These are phyloP conservation scores for Etia nguti DNA, from an alignment of 2,113 vertebrate genomes.

Conservation along the genomic window DNA sequence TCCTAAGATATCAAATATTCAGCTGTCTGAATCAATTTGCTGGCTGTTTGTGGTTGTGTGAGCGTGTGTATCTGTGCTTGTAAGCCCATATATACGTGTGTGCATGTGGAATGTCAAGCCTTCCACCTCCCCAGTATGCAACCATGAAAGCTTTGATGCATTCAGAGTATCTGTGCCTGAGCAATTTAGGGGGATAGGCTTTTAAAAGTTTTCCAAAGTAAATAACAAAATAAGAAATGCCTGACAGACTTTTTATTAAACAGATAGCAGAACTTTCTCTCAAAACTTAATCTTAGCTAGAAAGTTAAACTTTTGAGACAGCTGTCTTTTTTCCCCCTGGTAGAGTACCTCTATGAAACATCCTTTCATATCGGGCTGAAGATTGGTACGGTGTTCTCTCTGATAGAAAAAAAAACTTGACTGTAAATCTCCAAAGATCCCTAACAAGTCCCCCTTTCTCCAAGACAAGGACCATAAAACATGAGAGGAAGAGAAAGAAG, in stretches of 20 bases:
- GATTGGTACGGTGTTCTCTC: slow-evolving; percentile 57
- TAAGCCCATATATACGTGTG: slow-evolving; percentile 13
- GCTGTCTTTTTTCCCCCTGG: slow-evolving; percentile 40
- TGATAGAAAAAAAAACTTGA: slow-evolving; percentile 53
- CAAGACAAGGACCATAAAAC: slow-evolving; percentile 69
- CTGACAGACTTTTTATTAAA: slow-evolving; percentile 55
- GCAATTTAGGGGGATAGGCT: slow-evolving; percentile 57
- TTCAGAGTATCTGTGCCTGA: slow-evolving; percentile 55
- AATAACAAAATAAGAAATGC: slow-evolving; percentile 61
- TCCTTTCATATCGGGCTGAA: slow-evolving; percentile 57
- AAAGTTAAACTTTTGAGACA: slow-evolving; percentile 57
- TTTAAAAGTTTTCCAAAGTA: slow-evolving; percentile 63
- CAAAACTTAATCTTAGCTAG: slow-evolving; percentile 35
- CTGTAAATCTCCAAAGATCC: slow-evolving; percentile 70
- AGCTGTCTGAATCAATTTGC: slow-evolving; percentile 59
- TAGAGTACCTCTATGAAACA: slow-evolving; percentile 51
- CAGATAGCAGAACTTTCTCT: slow-evolving; percentile 41
- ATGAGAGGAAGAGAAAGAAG: slow-evolving; percentile 31
- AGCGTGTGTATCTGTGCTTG: not conserved
- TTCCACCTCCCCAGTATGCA: slow-evolving; percentile 29
- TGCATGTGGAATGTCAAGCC: slow-evolving; percentile 34
- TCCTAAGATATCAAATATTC: slow-evolving; percentile 66
- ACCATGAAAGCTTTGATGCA: slow-evolving; percentile 62
- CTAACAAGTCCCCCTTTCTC: slow-evolving; percentile 60
- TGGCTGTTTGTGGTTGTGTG: slow-evolving; percentile 34